Conservation (phyloP, 2,888 invertebrate genomes). For the Thalpophila matura region DNA sequence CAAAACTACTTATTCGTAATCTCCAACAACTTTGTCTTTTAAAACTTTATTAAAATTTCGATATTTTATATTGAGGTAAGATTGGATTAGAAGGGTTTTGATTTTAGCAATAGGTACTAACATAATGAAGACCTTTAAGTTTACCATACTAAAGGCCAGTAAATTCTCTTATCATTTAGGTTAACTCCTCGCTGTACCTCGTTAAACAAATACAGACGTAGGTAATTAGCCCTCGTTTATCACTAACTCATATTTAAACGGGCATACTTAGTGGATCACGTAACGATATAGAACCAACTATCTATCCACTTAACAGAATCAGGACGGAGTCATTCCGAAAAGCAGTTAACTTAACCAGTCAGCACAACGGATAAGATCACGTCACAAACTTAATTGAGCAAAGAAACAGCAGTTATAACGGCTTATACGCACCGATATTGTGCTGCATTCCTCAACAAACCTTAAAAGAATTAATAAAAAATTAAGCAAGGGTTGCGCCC, state of each 20-base stretch:
- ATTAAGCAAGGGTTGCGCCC: slow-evolving; percentile 78
- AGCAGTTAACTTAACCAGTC: slow-evolving; percentile 49
- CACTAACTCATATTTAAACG: slow-evolving; percentile 58
- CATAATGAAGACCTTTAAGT: background rate
- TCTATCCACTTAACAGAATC: slow-evolving; percentile 58
- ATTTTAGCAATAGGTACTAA: background rate
- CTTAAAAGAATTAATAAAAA: slow-evolving; percentile 60
- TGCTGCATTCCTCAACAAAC: slow-evolving; percentile 66
- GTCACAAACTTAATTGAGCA: slow-evolving; percentile 67
- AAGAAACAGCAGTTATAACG: slow-evolving; percentile 64
- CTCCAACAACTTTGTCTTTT: too few relatives aligned
- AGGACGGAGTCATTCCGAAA: slow-evolving; percentile 52
- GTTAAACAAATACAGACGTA: slow-evolving; percentile 19
- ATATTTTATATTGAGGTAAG: too few relatives aligned
- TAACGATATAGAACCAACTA: slow-evolving; percentile 53
- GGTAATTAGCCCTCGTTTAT: slow-evolving; percentile 32
- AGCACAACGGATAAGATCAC: slow-evolving; percentile 62
- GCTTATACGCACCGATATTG: slow-evolving; percentile 35
- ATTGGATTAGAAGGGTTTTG: background rate
- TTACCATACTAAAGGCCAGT: slow-evolving; percentile 3
- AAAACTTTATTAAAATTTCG: too few relatives aligned
- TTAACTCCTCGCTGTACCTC: slow-evolving; percentile 10
- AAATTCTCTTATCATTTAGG: slow-evolving; percentile 36
- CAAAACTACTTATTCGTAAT: background rate
- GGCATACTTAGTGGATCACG: slow-evolving; percentile 48